phyloP scores from a whole-genome alignment of 2,888 invertebrate genomes.

The Heteropelma amictum region DNA sequence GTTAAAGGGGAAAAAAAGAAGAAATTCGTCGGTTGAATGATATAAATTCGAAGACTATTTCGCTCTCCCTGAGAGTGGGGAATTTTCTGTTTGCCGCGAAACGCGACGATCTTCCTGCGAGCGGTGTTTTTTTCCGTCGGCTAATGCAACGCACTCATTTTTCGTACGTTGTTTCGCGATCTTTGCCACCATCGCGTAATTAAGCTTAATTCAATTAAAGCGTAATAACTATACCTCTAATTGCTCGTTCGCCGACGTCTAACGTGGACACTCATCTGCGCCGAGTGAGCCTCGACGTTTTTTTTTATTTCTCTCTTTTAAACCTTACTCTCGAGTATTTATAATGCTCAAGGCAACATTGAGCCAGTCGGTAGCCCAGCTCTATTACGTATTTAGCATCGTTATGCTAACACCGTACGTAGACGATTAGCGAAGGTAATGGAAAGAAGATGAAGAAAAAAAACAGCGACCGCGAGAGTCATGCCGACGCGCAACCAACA shows the following conservation, averaged over 20 bases:
- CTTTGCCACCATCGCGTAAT: slow-evolving; percentile 1
- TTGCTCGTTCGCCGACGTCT: not conserved
- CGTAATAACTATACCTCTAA: slow-evolving; percentile 3
- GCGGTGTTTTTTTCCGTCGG: too few relatives aligned
- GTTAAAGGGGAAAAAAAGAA: too few relatives aligned
- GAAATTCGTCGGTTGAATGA: too few relatives aligned
- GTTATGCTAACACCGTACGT: slow-evolving; percentile 15
- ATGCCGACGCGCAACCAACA: not conserved
- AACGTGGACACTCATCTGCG: not conserved
- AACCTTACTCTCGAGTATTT: slow-evolving; percentile 34
- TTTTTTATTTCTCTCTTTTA: slow-evolving; percentile 17
- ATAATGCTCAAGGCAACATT: slow-evolving; percentile 46
- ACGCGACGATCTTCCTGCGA: too few relatives aligned
- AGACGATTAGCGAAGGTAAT: slow-evolving; percentile 10
- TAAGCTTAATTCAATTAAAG: slow-evolving; percentile 14
- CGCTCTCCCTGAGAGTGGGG: too few relatives aligned
- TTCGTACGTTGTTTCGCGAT: not conserved
- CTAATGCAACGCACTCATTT: not conserved
- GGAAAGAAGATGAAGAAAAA: not conserved
- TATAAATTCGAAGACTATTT: too few relatives aligned
- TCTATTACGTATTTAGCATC: slow-evolving; percentile 40
- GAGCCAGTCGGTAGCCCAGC: not conserved
- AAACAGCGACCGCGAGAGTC: not conserved
- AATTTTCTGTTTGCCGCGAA: too few relatives aligned
- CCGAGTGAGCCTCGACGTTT: slow-evolving; percentile 5